Evolutionary conservation across 2,797 vertebrate species (phyloP), one percentile per base, ranked within the genome.

Genomic region (Platalea minor): DNA sequence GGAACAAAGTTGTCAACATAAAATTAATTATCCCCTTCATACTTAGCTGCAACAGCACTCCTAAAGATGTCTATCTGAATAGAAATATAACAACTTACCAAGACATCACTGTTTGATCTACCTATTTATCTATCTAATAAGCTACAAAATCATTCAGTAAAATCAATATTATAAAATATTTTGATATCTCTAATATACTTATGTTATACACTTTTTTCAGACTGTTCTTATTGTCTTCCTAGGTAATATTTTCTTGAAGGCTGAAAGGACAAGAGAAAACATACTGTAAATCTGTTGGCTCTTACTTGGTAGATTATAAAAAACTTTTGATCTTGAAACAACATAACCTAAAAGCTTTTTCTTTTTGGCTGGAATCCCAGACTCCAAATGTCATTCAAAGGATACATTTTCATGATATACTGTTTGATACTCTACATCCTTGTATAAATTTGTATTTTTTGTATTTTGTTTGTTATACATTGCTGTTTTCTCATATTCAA

Each of bases 291-390:
- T 97, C 92, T 94, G 91, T 95, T 97, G 94, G 93, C 46, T 97
- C 91, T 88, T 93, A 61, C 60, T 95, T 95, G 90, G 90, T 91
- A 95, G 89, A 97, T 95, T 97, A 92, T 88, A 80, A 96, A 86
- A 86, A 96, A 73, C 91, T 97, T 97, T 97, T 97, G 94, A 95
- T 97, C 97, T 97, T 94, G 93, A 96, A 97, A 91, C 63, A 93
- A 89, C 28, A 70, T 68, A 96, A 91, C 56, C 81, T 93, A 96
- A 97, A 98, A 97, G 87, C 94, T 97, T 98, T 98, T 97, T 96
- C 28, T 85, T 95, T 88, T 91, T 98, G 98, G 97, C 97, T 82
- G 77, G 60, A 93, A 50, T 97, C 97, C 97, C 97, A 97, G 97
- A 94, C 60, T 96, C 89, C 72, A 95, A 96, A 92, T 95, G 92